Conservation (phyloP, 2,113 vertebrate genomes). For the Larimichthys crocea region DNA sequence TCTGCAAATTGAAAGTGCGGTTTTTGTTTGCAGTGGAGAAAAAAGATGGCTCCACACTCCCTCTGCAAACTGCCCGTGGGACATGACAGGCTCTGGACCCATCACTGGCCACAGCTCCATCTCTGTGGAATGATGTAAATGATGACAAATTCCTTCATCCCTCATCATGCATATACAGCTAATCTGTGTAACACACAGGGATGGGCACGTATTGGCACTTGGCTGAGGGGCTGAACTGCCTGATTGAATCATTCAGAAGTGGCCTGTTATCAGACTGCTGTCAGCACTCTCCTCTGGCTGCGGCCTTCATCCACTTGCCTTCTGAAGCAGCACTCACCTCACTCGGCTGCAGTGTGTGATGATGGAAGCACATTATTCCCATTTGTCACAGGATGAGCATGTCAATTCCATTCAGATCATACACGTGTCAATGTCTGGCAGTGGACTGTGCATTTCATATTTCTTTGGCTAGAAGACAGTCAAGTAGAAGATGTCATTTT, state of each 20-base stretch:
- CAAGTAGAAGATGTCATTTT: slow-evolving; percentile 1
- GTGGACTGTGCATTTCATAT: slow-evolving; percentile 36
- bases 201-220: slow-evolving; percentile 56
- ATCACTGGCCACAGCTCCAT: slow-evolving; percentile 37
- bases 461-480: slow-evolving; percentile 7
- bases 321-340: slow-evolving; percentile 21
- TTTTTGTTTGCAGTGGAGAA: slow-evolving; percentile 40
- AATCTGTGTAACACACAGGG: slow-evolving; percentile 67
- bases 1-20: slow-evolving; percentile 31
- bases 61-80: slow-evolving; percentile 52
- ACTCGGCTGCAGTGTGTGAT: slow-evolving; percentile 4
- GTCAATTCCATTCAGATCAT: slow-evolving; percentile 32
- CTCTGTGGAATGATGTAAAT: slow-evolving; percentile 58
- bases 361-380: slow-evolving; percentile 38
- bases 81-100: slow-evolving; percentile 50
- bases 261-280: slow-evolving; percentile 51
- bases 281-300: slow-evolving; percentile 35
- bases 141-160: slow-evolving; percentile 69
- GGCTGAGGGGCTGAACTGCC: slow-evolving; percentile 71
- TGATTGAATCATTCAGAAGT: slow-evolving; percentile 60
- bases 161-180: slow-evolving; percentile 60
- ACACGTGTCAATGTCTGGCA: slow-evolving; percentile 4
- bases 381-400: slow-evolving; percentile 30
- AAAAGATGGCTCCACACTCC: slow-evolving; percentile 6
- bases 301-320: slow-evolving; percentile 19